Evolutionary conservation across 2,888 invertebrate genomes (phyloP).

Genomic region (Calephelis perditalis): DNA sequence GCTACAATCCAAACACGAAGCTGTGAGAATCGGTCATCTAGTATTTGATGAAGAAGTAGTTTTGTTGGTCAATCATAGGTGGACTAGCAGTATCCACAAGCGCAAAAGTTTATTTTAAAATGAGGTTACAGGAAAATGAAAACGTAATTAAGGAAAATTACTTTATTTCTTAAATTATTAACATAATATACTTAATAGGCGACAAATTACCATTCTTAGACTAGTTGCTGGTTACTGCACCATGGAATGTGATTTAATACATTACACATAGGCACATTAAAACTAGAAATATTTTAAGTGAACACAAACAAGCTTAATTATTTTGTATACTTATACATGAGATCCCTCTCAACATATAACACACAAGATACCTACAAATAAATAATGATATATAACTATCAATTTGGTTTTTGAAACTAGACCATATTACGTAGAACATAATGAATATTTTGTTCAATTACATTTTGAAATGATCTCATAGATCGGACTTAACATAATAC

Average conservation of each 20-base stretch:
- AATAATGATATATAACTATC: slow-evolving; percentile 67
- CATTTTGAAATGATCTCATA: slow-evolving; percentile 46
- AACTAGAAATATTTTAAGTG: slow-evolving; percentile 49
- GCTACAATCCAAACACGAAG: too few species aligned
- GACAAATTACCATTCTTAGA: slow-evolving; percentile 55
- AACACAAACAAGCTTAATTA: slow-evolving; percentile 52
- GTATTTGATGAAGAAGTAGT: too few species aligned
- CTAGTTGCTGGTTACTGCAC: slow-evolving; percentile 63
- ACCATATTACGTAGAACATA: slow-evolving; percentile 50
- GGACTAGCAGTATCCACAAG: too few species aligned
- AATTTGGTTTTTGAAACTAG: slow-evolving; percentile 72
- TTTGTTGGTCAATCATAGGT: too few species aligned
- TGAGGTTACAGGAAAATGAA: slow-evolving; percentile 34
- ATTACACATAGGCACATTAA: slow-evolving; percentile 49
- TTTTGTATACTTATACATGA: slow-evolving; percentile 52
- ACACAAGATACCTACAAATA: slow-evolving; percentile 61
- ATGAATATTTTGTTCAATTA: slow-evolving; percentile 32
- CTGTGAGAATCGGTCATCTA: too few species aligned
- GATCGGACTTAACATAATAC: slow-evolving; percentile 58
- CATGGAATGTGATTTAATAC: slow-evolving; percentile 56
- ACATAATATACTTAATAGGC: slow-evolving; percentile 45
- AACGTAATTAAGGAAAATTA: slow-evolving; percentile 23
- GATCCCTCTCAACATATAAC: slow-evolving; percentile 66
- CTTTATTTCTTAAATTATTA: slow-evolving; percentile 35
- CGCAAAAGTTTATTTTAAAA: neutral